Base-by-base conservation (phyloP, 2,888 invertebrate species). In the Plebejus melissa region DNA sequence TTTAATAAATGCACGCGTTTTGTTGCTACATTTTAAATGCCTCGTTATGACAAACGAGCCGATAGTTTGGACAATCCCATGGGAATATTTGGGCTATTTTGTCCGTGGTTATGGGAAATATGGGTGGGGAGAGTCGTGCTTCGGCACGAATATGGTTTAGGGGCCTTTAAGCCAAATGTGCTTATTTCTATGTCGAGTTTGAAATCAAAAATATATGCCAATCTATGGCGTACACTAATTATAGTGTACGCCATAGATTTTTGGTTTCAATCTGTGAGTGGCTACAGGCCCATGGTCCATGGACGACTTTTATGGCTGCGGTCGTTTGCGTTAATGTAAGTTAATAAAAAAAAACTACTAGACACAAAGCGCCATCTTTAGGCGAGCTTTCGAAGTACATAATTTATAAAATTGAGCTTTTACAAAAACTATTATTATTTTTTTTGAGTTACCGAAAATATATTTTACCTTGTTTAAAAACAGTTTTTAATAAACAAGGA, bases 21-120 rank as follows among this genome's bases (percentile, higher is more conserved):
- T 69, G 38, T 69, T 69, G 36, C 69, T n/a, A 38, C 38, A 69
- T 69, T 69, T 69, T 69, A 69, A 70, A 70, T 70, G 38, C 70
- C n/a, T 41, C 41, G 70, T 70, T 38, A 70, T 38, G 69, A 60
- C 60, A 65, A 65, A 65, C 65, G 65, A 65, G 32, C 32, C 65
- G 32, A 65, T 65, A 65, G 65, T 65, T 36, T 65, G 16, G 65
- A 65, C 32, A 32, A 3, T 36, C 65, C 65, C 22, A 65, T 13
- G 16, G 36, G 65, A 65, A 4, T 36, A 13, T 36, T 32, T 22
- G 9, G 9, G 32, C 32, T 32, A 13, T 65, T 13, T 65, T 32
- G 60, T 22, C 28, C 9, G 2, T 11, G 60, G 22, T 54, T 13
- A 16, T 54, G 54, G 54, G 4, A 54, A 54, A 16, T 54, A 54